Conservation (phyloP, 2,797 vertebrate species). For the Acanthopagrus latus region DNA sequence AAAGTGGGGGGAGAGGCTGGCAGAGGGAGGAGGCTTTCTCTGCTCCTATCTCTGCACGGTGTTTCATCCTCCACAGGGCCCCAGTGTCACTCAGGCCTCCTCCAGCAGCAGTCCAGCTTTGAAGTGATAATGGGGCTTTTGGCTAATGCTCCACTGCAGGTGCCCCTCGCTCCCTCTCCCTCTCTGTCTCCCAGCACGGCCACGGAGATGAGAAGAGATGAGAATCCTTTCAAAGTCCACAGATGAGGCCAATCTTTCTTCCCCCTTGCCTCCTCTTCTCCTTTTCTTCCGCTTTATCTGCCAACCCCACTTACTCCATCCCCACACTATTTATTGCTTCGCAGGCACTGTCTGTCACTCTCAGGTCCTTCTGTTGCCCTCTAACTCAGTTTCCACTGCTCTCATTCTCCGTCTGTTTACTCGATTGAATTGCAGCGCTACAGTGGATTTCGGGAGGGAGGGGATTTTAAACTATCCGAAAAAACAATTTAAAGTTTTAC, state of each 20-base stretch:
- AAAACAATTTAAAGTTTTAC: conserved; percentile 46
- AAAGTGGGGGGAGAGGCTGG: conserved; percentile 43
- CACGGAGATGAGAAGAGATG: conserved; percentile 74
- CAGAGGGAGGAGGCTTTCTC: conserved; percentile 55
- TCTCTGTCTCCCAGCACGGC: conserved; percentile 60
- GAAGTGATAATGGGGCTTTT: conserved; percentile 85
- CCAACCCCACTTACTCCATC: conserved; percentile 64
- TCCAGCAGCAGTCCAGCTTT: conserved; percentile 76
- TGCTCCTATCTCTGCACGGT: conserved; percentile 58
- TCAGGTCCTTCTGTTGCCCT: conserved; percentile 53
- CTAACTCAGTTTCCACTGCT: conserved; percentile 51
- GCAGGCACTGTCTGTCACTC: conserved; percentile 55
- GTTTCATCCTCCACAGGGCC: conserved; percentile 77
- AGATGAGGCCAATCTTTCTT: conserved; percentile 72
- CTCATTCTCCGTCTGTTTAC: conserved; percentile 43
- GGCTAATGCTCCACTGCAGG: conserved; percentile 78
- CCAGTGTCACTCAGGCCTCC: conserved; percentile 72
- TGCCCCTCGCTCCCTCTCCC: conserved; percentile 65
- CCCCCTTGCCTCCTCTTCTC: conserved; percentile 55
- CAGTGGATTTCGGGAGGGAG: conserved; percentile 19
- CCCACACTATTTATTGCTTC: conserved; percentile 60
- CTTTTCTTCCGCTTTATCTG: conserved; percentile 59
- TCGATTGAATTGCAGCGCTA: conserved; percentile 37
- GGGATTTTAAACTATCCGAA: conserved; percentile 29
- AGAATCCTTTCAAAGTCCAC: conserved; percentile 73